phyloP scores from a whole-genome alignment of 1,140 invertebrate genomes.

The Drosophila baimaii region DNA sequence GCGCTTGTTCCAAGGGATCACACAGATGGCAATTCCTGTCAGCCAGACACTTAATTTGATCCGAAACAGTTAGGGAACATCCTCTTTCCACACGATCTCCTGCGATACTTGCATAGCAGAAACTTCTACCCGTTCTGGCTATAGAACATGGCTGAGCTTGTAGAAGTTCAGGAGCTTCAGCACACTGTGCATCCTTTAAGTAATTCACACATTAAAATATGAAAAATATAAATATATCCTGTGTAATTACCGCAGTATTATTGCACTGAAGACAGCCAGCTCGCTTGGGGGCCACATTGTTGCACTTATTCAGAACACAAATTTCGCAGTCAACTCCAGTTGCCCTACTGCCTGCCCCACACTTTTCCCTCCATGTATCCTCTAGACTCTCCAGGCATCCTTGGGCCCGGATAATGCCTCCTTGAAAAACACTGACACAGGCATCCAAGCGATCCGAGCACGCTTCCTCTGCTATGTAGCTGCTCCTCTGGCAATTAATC shows the following conservation, averaged over 20 bases:
- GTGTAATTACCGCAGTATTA: conserved; percentile 37
- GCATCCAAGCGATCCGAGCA: conserved; percentile 64
- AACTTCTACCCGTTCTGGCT: conserved; percentile 53
- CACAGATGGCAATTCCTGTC: conserved; percentile 61
- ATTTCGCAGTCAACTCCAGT: conserved; percentile 44
- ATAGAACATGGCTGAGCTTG: conserved; percentile 52
- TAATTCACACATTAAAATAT: neutral
- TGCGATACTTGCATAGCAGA: conserved; percentile 56
- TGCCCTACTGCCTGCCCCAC: neutral
- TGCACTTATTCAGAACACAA: conserved; percentile 65
- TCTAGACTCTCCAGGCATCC: conserved; percentile 59
- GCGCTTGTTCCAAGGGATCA: conserved; percentile 49
- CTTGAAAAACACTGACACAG: conserved; percentile 68
- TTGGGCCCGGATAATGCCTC: conserved; percentile 59
- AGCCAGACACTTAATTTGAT: conserved; percentile 57
- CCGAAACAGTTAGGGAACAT: conserved; percentile 45
- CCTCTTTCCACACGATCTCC: conserved; percentile 54
- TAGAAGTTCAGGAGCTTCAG: conserved; percentile 26
- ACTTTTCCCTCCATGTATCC: conserved; percentile 30
- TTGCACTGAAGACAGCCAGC: conserved; percentile 67
- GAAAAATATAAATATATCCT: neutral
- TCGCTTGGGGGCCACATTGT: conserved; percentile 43
- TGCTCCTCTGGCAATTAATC: conserved; percentile 72
- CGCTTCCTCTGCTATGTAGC: conserved; percentile 46
- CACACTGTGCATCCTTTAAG: conserved; percentile 55